Percentiles rank a stretch among this genome's conserved stretches.
These are phyloP conservation scores for Aptenodytes forsteri DNA, from an alignment of 2,113 vertebrate species.

Conservation along the genomic window DNA sequence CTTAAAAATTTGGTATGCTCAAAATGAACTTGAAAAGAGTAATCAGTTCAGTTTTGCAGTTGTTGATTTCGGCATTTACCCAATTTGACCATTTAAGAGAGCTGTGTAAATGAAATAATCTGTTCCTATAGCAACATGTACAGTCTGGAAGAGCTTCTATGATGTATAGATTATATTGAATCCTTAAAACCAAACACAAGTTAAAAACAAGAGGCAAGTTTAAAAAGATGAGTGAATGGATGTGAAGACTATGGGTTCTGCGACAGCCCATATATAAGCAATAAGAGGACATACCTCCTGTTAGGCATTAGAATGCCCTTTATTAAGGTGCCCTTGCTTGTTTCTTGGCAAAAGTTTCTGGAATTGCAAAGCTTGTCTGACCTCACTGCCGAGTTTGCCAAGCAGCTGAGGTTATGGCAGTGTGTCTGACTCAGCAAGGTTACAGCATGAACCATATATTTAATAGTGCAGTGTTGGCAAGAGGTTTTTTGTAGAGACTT, in stretches of 20 bases:
- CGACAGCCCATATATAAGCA: neutral
- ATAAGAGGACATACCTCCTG: accelerated
- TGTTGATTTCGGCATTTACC: neutral
- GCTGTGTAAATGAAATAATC: neutral
- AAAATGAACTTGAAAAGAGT: slow-evolving; percentile 9
- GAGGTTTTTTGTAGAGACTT: neutral
- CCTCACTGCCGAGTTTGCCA: neutral
- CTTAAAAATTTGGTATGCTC: neutral
- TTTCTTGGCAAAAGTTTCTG: neutral
- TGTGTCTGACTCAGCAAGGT: neutral
- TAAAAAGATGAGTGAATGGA: neutral
- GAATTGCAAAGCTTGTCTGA: neutral
- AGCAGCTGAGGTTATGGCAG: neutral
- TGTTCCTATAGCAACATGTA: slow-evolving; percentile 42
- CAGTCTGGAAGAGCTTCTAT: neutral
- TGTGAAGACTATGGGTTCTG: neutral
- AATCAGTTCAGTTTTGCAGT: slow-evolving; percentile 7
- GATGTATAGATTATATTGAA: neutral
- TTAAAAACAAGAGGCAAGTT: neutral
- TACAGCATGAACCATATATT: neutral
- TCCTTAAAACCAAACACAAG: neutral
- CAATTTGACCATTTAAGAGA: neutral
- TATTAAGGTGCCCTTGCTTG: neutral
- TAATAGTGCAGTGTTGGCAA: neutral
- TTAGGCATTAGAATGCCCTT: neutral